Evolutionary conservation across 2,113 vertebrate genomes (phyloP).

Genomic region (Isurus oxyrinchus): DNA sequence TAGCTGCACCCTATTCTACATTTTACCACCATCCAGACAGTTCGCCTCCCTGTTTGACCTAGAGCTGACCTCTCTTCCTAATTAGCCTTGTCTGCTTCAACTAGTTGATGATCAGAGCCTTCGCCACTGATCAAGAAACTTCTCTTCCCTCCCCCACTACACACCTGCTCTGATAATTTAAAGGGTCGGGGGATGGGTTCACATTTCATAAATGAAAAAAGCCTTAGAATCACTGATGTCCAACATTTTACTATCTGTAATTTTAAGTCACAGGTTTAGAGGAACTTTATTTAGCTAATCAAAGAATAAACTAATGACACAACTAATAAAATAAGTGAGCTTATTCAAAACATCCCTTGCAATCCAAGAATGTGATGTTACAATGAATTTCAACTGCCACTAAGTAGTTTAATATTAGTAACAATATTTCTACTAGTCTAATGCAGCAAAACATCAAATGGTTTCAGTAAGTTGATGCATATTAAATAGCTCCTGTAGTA

Average conservation of each 20-base stretch:
- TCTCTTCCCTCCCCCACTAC: too few species aligned
- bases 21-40: slow-evolving; percentile 36
- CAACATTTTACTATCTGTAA: not conserved
- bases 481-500: not conserved
- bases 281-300: not conserved
- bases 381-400: not conserved
- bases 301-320: not conserved
- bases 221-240: too few species aligned
- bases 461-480: not conserved
- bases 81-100: slow-evolving; percentile 23
- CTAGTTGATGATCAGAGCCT: slow-evolving; percentile 12
- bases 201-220: not conserved
- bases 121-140: not conserved
- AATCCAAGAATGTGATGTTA: not conserved
- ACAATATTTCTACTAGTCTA: not conserved
- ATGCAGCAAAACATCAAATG: not conserved
- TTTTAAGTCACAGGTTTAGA: not conserved
- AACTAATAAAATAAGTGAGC: not conserved
- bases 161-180: slow-evolving; percentile 33
- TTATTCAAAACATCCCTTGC: not conserved
- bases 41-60: slow-evolving; percentile 31
- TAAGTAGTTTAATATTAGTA: not conserved
- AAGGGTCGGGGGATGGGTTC: not conserved
- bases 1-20: slow-evolving; percentile 25
- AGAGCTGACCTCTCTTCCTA: slow-evolving; percentile 14